phyloP scores from a whole-genome alignment of 2,888 invertebrate species.

The Flabesymbios commensalis region DNA sequence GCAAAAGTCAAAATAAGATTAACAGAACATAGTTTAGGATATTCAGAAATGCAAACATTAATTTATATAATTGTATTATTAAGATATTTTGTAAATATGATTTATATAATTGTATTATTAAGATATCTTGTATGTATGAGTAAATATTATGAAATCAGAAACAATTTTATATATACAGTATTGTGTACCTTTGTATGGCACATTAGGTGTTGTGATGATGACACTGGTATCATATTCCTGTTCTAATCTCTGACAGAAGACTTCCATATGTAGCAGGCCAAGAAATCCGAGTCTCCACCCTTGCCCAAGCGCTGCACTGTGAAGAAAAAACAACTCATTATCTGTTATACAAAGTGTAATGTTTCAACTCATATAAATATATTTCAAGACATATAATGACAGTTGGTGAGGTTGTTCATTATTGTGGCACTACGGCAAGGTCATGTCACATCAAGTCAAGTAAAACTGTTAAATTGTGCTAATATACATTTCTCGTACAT shows the following conservation, averaged over 20 bases:
- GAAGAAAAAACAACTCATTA: slow-evolving; percentile 20
- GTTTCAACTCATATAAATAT: too few relatives aligned
- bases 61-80: background rate
- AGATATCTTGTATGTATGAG: background rate
- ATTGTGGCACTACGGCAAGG: too few relatives aligned
- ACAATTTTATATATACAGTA: too few relatives aligned
- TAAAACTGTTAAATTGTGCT: too few relatives aligned
- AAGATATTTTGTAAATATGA: background rate
- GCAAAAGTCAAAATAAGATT: background rate
- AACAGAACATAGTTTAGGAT: background rate
- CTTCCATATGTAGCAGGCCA: slow-evolving; percentile 66
- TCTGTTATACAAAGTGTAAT: too few relatives aligned
- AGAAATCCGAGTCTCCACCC: slow-evolving; percentile 65
- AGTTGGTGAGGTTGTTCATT: too few relatives aligned
- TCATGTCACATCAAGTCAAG: too few relatives aligned
- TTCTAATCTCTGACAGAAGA: slow-evolving; percentile 64
- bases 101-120: background rate
- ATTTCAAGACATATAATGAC: too few relatives aligned
- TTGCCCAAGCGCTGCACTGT: slow-evolving; percentile 64
- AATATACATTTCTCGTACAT: too few relatives aligned
- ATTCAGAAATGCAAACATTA: background rate
- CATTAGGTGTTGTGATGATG: slow-evolving; percentile 65
- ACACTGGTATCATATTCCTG: slow-evolving; percentile 64
- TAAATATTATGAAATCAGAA: too few relatives aligned
- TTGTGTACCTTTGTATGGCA: slow-evolving; percentile 61